Evolutionary conservation across 2,113 vertebrate species (phyloP).

Genomic region (Nyctereutes procyonoides): DNA sequence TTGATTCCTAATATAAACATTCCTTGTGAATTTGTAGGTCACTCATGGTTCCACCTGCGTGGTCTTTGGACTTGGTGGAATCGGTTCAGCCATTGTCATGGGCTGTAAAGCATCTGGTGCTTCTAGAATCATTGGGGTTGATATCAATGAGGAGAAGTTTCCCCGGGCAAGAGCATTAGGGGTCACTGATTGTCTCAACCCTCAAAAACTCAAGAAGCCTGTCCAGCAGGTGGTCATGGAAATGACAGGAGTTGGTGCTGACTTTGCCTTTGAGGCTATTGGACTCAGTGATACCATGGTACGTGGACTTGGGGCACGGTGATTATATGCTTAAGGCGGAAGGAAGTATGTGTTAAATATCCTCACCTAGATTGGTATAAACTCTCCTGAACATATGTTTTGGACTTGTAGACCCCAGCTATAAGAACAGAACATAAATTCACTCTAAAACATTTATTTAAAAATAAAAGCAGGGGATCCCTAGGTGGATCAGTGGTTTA

Average conservation of each 20-base stretch:
- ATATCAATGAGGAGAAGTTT: constrained; percentile 89
- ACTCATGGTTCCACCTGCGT: constrained; percentile 89
- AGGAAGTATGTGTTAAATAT: background rate
- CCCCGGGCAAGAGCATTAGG: constrained; percentile 86
- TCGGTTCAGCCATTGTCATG: constrained; percentile 91
- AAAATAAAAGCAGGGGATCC: too few relatives aligned
- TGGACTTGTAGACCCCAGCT: background rate
- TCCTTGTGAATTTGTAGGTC: constrained; percentile 84
- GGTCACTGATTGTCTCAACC: constrained; percentile 91
- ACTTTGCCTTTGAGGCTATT: constrained; percentile 91
- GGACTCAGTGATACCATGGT: constrained; percentile 89
- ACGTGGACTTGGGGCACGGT: constrained; percentile 53
- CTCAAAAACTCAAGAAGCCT: constrained; percentile 83
- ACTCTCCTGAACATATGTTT: background rate
- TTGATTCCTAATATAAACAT: background rate
- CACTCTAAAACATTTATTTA: background rate
- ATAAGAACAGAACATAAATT: background rate
- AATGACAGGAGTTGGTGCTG: constrained; percentile 87
- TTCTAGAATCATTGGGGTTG: constrained; percentile 91
- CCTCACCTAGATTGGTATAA: background rate
- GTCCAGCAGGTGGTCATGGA: constrained; percentile 90
- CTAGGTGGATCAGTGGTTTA: too few relatives aligned
- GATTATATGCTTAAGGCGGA: background rate
- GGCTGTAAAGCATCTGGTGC: constrained; percentile 93
- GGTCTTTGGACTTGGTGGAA: constrained; percentile 90